Percentiles rank a stretch among this genome's conserved stretches.
phyloP scores from a whole-genome alignment of 2,113 vertebrate genomes.

The Coreoperca whiteheadi region DNA sequence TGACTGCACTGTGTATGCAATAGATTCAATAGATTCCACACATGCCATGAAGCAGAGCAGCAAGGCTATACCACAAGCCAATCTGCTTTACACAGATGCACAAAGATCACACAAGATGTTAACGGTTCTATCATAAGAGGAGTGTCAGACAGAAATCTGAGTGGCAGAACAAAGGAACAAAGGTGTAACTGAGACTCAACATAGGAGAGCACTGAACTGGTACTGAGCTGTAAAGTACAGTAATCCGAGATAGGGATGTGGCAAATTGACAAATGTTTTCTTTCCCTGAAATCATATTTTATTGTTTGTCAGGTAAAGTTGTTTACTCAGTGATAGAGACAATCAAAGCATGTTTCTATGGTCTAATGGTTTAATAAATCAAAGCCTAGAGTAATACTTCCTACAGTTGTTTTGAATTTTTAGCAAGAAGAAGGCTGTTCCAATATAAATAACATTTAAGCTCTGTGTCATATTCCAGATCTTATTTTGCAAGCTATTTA shows the following conservation, averaged over 20 bases:
- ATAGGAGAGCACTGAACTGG: constrained; percentile 20
- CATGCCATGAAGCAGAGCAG: constrained; percentile 12
- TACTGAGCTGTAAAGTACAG: constrained; percentile 1
- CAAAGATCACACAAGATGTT: constrained; percentile 27
- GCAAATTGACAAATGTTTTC: constrained; percentile 11
- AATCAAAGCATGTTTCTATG: background rate
- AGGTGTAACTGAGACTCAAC: constrained; percentile 24
- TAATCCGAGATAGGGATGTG: background rate
- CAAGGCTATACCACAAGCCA: background rate
- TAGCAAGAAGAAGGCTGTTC: background rate
- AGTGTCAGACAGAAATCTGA: constrained; percentile 34
- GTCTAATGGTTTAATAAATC: background rate
- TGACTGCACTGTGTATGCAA: background rate
- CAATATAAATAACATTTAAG: background rate
- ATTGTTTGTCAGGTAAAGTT: background rate
- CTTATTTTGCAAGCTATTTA: background rate
- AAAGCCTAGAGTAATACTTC: background rate
- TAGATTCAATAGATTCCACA: constrained; percentile 5
- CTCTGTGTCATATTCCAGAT: background rate
- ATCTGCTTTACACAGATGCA: constrained; percentile 18
- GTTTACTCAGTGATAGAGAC: background rate
- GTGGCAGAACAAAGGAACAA: constrained; percentile 20
- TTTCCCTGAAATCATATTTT: background rate
- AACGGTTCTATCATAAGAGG: constrained; percentile 27
- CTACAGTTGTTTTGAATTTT: background rate